Evolutionary conservation across 2,888 invertebrate genomes (phyloP).

Genomic region (Hypolimnas misippus): DNA sequence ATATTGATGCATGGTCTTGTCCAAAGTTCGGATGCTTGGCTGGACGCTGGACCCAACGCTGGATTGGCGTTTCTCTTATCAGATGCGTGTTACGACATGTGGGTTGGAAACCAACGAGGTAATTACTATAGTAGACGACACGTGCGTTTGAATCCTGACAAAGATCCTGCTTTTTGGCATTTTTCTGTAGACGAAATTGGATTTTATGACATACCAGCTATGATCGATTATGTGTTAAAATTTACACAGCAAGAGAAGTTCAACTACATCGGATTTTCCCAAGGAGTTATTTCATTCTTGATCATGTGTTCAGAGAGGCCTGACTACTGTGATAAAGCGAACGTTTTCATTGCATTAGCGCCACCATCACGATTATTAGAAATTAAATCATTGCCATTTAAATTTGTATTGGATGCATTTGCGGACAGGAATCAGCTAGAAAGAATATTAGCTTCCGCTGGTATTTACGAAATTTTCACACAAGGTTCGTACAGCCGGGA

Average conservation of each 20-base stretch:
- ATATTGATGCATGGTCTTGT: slow-evolving; percentile 71
- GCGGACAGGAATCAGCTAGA: slow-evolving; percentile 49
- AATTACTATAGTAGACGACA: slow-evolving; percentile 83
- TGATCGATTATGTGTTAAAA: slow-evolving; percentile 59
- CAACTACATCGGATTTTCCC: slow-evolving; percentile 88
- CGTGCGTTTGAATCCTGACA: slow-evolving; percentile 56
- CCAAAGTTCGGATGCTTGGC: slow-evolving; percentile 62
- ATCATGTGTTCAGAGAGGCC: slow-evolving; percentile 87
- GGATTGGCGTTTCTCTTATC: slow-evolving; percentile 53
- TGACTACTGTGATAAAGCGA: slow-evolving; percentile 86
- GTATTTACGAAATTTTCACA: slow-evolving; percentile 56
- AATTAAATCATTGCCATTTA: slow-evolving; percentile 53
- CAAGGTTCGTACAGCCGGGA: slow-evolving; percentile 59
- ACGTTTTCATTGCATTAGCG: slow-evolving; percentile 85
- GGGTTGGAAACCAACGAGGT: slow-evolving; percentile 62
- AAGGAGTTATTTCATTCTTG: slow-evolving; percentile 87
- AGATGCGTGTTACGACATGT: slow-evolving; percentile 53
- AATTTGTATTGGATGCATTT: slow-evolving; percentile 41
- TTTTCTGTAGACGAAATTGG: too few species aligned
- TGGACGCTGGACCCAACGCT: slow-evolving; percentile 62
- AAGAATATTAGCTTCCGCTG: slow-evolving; percentile 45
- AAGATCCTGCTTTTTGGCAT: slow-evolving; percentile 77
- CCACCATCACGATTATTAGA: slow-evolving; percentile 82
- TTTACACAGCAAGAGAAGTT: slow-evolving; percentile 54
- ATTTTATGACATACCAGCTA: too few species aligned